A percentile compares a stretch with the other conserved stretches of the same genome.
phyloP scores from a whole-genome alignment of 1,140 invertebrate species.

The Drosophila arizonae region DNA sequence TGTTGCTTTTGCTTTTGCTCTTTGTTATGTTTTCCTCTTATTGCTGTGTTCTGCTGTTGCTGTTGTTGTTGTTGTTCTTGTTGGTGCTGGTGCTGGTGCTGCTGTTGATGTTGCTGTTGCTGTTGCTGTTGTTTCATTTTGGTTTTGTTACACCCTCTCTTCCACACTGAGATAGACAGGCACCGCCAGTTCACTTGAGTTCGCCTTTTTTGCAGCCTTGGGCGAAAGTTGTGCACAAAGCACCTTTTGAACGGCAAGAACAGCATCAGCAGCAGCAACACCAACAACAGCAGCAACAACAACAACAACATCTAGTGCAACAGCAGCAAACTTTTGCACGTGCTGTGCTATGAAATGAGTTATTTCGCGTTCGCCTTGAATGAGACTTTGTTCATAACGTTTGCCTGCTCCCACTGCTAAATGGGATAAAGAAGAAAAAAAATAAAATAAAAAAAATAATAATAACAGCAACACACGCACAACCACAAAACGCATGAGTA shows the following conservation, averaged over 20 bases:
- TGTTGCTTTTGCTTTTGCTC: slow-evolving; percentile 16
- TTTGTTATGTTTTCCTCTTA: slow-evolving; percentile 2
- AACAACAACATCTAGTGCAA: slow-evolving; percentile 3
- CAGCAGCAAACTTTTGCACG: slow-evolving; percentile 45
- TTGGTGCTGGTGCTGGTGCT: slow-evolving; percentile 12
- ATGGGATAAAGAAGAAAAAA: slow-evolving; percentile 2
- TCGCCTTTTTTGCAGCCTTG: slow-evolving; percentile 45
- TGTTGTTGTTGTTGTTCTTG: neutral
- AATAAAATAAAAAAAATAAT: no score
- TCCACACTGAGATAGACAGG: slow-evolving; percentile 30
- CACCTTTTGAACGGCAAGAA: slow-evolving; percentile 44
- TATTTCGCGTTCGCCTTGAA: slow-evolving; percentile 49
- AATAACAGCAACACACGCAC: neutral
- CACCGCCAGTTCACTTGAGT: slow-evolving; percentile 34
- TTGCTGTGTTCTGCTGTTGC: neutral
- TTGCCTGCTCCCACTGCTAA: slow-evolving; percentile 15
- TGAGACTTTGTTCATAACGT: slow-evolving; percentile 11
- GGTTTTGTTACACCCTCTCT: slow-evolving; percentile 9
- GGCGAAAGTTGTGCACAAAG: slow-evolving; percentile 58
- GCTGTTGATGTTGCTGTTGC: neutral
- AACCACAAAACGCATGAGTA: slow-evolving; percentile 2
- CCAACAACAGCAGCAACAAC: slow-evolving; percentile 5
- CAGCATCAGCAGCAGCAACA: slow-evolving; percentile 13
- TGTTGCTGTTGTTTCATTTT: slow-evolving; percentile 3
- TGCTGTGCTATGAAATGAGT: slow-evolving; percentile 72